Conservation (phyloP, 2,888 invertebrate species). For the Pherbina coryleti region DNA sequence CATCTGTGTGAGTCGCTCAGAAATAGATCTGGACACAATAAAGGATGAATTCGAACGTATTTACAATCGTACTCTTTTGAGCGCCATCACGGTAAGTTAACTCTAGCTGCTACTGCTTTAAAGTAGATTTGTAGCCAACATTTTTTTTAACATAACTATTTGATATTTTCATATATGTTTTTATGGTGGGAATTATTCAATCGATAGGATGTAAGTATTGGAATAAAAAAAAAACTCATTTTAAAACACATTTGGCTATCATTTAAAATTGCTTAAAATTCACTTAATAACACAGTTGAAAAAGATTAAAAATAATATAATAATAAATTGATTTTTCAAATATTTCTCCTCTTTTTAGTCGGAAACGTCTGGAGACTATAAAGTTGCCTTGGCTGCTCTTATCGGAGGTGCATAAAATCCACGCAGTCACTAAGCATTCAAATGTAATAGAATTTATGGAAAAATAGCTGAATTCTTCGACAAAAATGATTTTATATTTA, state of each 20-base stretch:
- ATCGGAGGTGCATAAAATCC: conserved; percentile 60
- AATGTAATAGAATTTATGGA: background rate
- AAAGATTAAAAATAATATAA: background rate
- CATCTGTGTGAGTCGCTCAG: conserved; percentile 78
- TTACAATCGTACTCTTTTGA: conserved; percentile 77
- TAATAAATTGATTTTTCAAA: background rate
- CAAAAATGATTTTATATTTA: background rate
- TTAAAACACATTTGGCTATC: background rate
- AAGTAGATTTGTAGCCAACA: background rate
- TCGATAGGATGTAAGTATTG: conserved; percentile 41
- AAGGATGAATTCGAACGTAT: conserved; percentile 79
- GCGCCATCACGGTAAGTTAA: conserved; percentile 74
- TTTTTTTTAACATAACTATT: conserved; percentile 11
- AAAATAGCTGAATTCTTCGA: background rate
- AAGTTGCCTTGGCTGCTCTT: conserved; percentile 71
- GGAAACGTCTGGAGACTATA: conserved; percentile 75
- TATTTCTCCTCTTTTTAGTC: conserved; percentile 59
- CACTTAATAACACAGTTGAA: background rate
- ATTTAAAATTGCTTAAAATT: background rate
- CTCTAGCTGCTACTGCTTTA: background rate
- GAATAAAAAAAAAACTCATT: background rate
- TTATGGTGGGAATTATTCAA: conserved; percentile 29
- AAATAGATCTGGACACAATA: conserved; percentile 79
- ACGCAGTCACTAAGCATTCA: background rate
- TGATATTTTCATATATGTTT: conserved; percentile 37